Conservation (phyloP, 2,797 vertebrate genomes). For the Limosa lapponica region DNA sequence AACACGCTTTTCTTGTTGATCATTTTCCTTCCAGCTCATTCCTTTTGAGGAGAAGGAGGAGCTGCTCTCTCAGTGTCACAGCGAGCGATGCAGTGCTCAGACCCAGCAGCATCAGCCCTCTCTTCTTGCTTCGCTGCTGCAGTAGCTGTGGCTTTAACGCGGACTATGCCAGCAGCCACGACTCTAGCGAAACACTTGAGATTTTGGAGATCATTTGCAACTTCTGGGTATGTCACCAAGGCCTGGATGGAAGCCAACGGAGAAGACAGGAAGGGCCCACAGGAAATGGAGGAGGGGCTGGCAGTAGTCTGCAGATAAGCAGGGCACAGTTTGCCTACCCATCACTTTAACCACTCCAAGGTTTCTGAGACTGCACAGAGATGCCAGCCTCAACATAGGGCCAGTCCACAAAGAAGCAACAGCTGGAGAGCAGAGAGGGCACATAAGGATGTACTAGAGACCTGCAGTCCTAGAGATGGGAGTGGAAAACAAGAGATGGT, state of each 20-base stretch:
- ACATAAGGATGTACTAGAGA: neutral
- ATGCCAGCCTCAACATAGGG: neutral
- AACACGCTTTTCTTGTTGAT: neutral
- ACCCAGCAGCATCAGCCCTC: neutral
- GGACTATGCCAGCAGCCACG: neutral
- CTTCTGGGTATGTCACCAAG: rapidly evolving
- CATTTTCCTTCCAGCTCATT: neutral
- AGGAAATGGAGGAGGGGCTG: neutral
- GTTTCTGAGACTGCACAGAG: neutral
- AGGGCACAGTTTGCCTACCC: neutral
- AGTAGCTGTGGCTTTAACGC: rapidly evolving
- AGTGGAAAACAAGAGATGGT: neutral
- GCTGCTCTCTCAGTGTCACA: neutral
- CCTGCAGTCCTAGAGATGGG: neutral
- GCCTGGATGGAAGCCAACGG: neutral
- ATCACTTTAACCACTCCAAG: neutral
- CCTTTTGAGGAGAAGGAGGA: neutral
- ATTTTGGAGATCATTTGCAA: neutral
- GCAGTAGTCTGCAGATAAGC: neutral
- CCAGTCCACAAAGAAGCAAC: neutral
- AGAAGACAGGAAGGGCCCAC: neutral
- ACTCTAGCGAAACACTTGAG: neutral
- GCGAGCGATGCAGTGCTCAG: neutral
- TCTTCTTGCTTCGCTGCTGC: neutral
- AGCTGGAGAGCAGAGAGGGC: neutral